phyloP scores from a whole-genome alignment of 2,113 vertebrate species.

The Syngnathus scovelli region DNA sequence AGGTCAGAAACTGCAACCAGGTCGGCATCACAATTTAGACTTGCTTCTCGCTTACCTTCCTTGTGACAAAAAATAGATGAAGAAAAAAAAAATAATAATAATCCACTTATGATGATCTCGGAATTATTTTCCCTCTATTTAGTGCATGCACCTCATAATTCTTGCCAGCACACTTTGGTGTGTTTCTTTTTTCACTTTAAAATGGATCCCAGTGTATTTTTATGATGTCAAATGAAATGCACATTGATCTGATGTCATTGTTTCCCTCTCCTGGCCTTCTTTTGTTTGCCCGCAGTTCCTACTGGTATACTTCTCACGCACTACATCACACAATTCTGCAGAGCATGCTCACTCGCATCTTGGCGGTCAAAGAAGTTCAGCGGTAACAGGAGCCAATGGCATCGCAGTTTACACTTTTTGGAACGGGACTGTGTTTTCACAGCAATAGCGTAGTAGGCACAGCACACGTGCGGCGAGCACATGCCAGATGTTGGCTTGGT shows the following conservation, averaged over 20 bases:
- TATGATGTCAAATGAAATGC: neutral
- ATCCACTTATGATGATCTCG: too few relatives aligned
- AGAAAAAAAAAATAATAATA: too few relatives aligned
- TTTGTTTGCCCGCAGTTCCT: conserved; percentile 77
- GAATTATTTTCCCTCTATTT: too few relatives aligned
- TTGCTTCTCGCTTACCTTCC: too few relatives aligned
- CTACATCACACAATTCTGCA: conserved; percentile 83
- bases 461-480: too few relatives aligned
- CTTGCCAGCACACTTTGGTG: neutral
- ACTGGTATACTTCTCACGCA: conserved; percentile 86
- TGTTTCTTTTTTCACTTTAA: neutral
- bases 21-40: too few relatives aligned
- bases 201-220: neutral
- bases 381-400: conserved; percentile 59
- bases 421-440: neutral
- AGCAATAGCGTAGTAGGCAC: neutral
- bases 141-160: too few relatives aligned
- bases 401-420: conserved; percentile 10
- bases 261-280: neutral
- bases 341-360: conserved; percentile 91
- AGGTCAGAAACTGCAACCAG: conserved; percentile 39
- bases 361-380: conserved; percentile 88
- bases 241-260: neutral
- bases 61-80: too few relatives aligned
- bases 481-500: neutral